Evolutionary conservation across 2,113 vertebrate species (phyloP).

Genomic region (Phocoena phocoena): DNA sequence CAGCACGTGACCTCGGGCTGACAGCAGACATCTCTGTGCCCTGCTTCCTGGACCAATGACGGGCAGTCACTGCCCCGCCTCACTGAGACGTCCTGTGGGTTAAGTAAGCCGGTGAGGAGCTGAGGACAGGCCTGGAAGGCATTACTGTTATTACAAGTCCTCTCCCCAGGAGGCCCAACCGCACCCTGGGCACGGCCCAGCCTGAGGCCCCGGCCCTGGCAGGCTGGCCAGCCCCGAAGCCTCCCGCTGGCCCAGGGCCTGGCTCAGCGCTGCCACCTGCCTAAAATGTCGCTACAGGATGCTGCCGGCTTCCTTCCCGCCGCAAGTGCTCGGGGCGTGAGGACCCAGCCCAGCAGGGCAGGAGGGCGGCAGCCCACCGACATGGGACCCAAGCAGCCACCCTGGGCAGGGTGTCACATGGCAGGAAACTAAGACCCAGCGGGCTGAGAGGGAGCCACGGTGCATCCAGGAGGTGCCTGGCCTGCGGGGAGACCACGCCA

Average conservation of each 20-base stretch:
- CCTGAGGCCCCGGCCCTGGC: neutral
- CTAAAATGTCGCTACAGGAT: neutral
- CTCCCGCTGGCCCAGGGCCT: neutral
- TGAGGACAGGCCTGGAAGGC: accelerated
- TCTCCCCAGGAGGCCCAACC: neutral
- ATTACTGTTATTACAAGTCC: accelerated
- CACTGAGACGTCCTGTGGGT: accelerated
- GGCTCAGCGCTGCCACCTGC: neutral
- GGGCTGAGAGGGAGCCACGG: neutral
- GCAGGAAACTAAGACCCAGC: neutral
- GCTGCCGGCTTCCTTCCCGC: accelerated
- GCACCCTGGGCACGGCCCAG: neutral
- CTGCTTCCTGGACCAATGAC: accelerated
- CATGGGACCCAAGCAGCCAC: neutral
- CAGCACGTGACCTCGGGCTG: accelerated
- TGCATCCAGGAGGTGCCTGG: accelerated
- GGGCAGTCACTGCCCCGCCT: neutral
- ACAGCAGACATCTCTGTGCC: neutral
- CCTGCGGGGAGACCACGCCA: neutral
- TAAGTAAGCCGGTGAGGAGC: accelerated
- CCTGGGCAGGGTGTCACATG: neutral
- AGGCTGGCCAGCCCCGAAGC: neutral
- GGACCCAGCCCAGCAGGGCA: neutral
- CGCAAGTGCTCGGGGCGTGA: accelerated
- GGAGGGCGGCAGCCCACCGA: neutral